Percentiles rank a stretch among this genome's conserved stretches.
Evolutionary conservation across 2,797 vertebrate genomes (phyloP).

Genomic region (Myotis myotis): DNA sequence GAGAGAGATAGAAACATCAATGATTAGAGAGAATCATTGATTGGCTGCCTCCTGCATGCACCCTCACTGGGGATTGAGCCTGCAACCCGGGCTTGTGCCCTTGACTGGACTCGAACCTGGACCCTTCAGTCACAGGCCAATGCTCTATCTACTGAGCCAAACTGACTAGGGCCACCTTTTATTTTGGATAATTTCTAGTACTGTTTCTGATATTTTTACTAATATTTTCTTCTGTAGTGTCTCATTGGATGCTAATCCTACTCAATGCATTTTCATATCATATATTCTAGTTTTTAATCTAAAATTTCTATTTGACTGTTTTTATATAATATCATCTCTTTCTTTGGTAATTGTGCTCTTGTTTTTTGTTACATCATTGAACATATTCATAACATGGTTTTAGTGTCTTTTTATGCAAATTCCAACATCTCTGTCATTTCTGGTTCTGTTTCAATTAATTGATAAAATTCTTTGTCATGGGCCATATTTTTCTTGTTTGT

Average conservation of each 20-base stretch:
- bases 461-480: neutral
- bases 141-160: too few species aligned
- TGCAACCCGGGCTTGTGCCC: too few species aligned
- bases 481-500: conserved; percentile 3
- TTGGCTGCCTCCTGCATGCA: too few species aligned
- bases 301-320: neutral
- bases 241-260: neutral
- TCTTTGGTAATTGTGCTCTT: neutral
- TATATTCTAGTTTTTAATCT: neutral
- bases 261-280: neutral
- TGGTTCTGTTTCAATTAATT: neutral
- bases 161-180: neutral
- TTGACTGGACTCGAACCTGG: too few species aligned
- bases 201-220: neutral
- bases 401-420: neutral
- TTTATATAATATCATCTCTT: neutral
- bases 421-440: neutral
- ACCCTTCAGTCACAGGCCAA: too few species aligned
- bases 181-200: neutral
- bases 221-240: neutral
- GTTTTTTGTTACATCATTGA: neutral
- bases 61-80: too few species aligned
- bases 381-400: neutral
- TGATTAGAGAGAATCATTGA: too few species aligned
- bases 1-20: too few species aligned